Evolutionary conservation across 2,888 invertebrate species (phyloP), one percentile per base, ranked within the genome.

Genomic region (Cosmopolites sordidus): DNA sequence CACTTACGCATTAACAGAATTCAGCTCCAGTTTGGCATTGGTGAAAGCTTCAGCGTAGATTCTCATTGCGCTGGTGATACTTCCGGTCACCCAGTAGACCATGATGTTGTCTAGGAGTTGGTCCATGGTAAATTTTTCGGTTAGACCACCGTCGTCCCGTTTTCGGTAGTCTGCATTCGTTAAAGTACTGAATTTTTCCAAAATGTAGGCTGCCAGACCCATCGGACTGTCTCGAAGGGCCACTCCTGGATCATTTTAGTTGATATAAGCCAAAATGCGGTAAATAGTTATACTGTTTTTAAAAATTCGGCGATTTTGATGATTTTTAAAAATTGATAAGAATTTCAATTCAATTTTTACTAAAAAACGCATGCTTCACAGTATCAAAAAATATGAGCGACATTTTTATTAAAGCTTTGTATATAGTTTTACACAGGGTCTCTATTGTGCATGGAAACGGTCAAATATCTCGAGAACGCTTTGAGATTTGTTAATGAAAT

Each of bases 131-230:
- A 82, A 87, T 60, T 82, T 80, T 54, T 79, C 75, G 1, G 75
- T 73, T 0, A 91, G 71, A 1, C 85, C 86, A 5, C 89, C 89
- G 62, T 90, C 86, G 0, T 74, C 69, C 18, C 73, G 69, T 15
- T 72, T 64, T 43, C 70, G 72, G 67, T 76, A 77, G 0, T 72
- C 67, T 0, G 68, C 67, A 67, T 83, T 78, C 0, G 88, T 89
- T 84, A 88, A 86, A 0, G 83, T 80, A 8, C 84, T 83, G 74
- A 92, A 93, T 70, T 94, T 94, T 66, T 96, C 94, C 2, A 96
- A 73, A 47, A 96, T 87, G 66, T 94, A 96, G 0, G 89, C 89
- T 0, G 92, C 92, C 54, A 96, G 73, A 0, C 92, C 94, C 0
- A 86, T 80, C 0, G 96, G 95, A 0, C 88, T 87, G 62, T 89